Evolutionary conservation across 2,797 vertebrate genomes (phyloP).

Genomic region (Leucoraja ocellata): DNA sequence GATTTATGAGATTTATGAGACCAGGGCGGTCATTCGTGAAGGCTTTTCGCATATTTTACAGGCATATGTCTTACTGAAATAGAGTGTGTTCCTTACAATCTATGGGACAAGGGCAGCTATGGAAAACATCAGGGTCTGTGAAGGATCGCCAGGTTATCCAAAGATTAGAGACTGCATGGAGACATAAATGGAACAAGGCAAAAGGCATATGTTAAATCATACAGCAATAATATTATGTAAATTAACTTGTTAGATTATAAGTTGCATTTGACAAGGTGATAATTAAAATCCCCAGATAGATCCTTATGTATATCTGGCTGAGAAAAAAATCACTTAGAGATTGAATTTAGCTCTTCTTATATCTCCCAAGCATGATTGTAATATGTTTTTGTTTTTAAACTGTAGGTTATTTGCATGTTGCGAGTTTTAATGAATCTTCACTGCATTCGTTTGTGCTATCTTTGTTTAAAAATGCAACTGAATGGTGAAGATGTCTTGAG

Average conservation of each 20-base stretch:
- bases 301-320: slow-evolving; percentile 43
- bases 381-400: neutral
- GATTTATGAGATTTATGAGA: no score
- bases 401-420: neutral
- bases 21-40: slow-evolving; percentile 40
- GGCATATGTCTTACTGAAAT: slow-evolving; percentile 47
- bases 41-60: slow-evolving; percentile 42
- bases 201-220: slow-evolving; percentile 61
- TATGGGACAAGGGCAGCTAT: slow-evolving; percentile 53
- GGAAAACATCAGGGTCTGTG: slow-evolving; percentile 51
- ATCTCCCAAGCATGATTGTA: neutral
- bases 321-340: slow-evolving; percentile 6
- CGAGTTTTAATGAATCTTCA: neutral
- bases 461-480: neutral
- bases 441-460: neutral
- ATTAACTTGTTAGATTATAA: slow-evolving; percentile 72
- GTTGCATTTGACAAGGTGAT: slow-evolving; percentile 83
- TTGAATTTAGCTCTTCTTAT: slow-evolving; percentile 27
- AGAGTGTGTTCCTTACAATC: slow-evolving; percentile 49
- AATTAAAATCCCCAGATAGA: slow-evolving; percentile 80
- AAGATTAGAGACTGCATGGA: slow-evolving; percentile 49
- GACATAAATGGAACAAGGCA: slow-evolving; percentile 58
- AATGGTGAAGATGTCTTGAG: neutral
- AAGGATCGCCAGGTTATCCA: slow-evolving; percentile 49
- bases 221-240: slow-evolving; percentile 62